phyloP scores from a whole-genome alignment of 2,888 invertebrate species.

The Cheilosia impressa region DNA sequence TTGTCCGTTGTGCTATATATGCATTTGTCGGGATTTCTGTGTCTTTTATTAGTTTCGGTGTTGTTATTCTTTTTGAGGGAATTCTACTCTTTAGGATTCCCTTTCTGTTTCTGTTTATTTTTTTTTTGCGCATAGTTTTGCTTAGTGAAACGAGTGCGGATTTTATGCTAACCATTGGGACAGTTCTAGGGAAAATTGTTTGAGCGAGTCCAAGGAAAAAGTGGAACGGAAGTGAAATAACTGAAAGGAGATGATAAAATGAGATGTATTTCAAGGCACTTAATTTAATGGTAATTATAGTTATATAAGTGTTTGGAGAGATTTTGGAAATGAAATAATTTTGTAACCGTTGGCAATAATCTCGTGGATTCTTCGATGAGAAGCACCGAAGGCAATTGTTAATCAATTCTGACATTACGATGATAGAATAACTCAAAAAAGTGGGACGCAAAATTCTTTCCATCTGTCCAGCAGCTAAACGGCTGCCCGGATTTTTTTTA shows the following conservation, averaged over 20 bases:
- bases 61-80: slow-evolving; percentile 16
- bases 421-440: no score
- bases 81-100: background rate
- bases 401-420: no score
- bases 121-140: slow-evolving; percentile 1
- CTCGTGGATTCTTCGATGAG: background rate
- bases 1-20: slow-evolving; percentile 8
- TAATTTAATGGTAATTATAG: slow-evolving; percentile 14
- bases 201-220: background rate
- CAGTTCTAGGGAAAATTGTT: slow-evolving; percentile 4
- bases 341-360: background rate
- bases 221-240: background rate
- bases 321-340: background rate
- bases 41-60: slow-evolving; percentile 36
- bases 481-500: no score
- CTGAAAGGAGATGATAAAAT: slow-evolving; percentile 4
- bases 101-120: background rate
- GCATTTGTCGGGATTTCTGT: slow-evolving; percentile 28
- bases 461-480: no score
- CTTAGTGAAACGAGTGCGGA: slow-evolving; percentile 19
- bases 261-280: slow-evolving; percentile 2
- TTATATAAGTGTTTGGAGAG: background rate
- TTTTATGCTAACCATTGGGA: slow-evolving; percentile 17
- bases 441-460: no score
- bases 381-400: no score